Evolutionary conservation across 2,797 vertebrate species (phyloP).

Genomic region (Columba guinea): DNA sequence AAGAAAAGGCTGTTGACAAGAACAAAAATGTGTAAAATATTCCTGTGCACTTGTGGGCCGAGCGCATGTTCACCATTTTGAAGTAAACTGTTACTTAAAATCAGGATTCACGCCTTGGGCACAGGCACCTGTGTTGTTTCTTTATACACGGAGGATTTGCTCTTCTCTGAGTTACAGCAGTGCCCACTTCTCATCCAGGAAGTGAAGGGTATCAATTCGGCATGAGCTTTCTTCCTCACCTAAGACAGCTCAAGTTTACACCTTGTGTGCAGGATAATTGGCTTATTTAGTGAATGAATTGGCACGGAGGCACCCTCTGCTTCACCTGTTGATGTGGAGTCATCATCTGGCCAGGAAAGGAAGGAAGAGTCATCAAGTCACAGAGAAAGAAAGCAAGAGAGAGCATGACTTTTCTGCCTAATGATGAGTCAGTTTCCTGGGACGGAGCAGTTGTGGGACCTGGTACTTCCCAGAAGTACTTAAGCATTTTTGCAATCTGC

Average conservation of each 20-base stretch:
- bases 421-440: slow-evolving; percentile 22
- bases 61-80: not conserved
- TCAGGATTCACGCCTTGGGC: not conserved
- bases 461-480: slow-evolving; percentile 25
- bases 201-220: not conserved
- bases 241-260: not conserved
- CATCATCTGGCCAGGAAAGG: not conserved
- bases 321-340: not conserved
- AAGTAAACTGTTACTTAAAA: not conserved
- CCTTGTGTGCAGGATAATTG: not conserved
- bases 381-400: not conserved
- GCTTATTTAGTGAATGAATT: not conserved
- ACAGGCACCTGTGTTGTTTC: not conserved
- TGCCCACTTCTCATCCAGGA: not conserved
- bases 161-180: not conserved
- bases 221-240: not conserved
- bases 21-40: not conserved
- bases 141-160: not conserved
- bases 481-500: not conserved
- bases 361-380: not conserved
- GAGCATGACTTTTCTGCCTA: not conserved
- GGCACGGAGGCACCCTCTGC: not conserved
- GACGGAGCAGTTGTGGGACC: not conserved
- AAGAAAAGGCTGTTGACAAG: not conserved
- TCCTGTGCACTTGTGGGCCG: not conserved